Evolutionary conservation across 2,888 invertebrate genomes (phyloP), one percentile per base, ranked within the genome.

Genomic region (Fabriciana adippe): DNA sequence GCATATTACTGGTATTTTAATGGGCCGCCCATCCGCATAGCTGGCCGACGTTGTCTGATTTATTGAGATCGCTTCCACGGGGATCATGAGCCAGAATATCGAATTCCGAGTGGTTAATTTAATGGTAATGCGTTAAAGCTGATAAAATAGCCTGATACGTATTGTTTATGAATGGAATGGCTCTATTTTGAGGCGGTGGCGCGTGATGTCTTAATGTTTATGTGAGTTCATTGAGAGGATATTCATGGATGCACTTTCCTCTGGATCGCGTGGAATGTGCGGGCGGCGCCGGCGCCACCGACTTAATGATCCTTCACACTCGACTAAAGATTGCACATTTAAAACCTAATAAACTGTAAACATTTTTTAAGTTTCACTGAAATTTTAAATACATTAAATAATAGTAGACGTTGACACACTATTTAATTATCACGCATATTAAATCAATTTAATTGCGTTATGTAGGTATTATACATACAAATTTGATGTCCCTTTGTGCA

Each of bases 1-100:
- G 88, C 85, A 87, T 80, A 85, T 84, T 83, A 83, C 83, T 84
- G 87, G 88, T 72, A 90, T 90, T 87, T 89, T 86, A 88, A 90
- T 89, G 82, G 87, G 82, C 71, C 69, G 74, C 75, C 79, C 84
- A 89, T 90, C 86, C 85, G 85, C 89, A 90, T 90, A 86, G 83
- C 87, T 85, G 78, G 75, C 74, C 76, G 79, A 79, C 79, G 81
- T 85, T 90, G 89, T 91, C 89, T 88, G 87, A 89, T 87, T 86
- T 83, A 91, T 89, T 72, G 80, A 72, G 74, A 78, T 79, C 82
- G 78, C 77, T 80, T 82, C 81, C 83, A 83, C 79, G 79, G 80
- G 80, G 79, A 77, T 78, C 77, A 78, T 81, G 78, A 75, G 76
- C 81, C 83, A 86, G 82, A 85, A 82, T 82, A 83, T 76, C 75